A percentile compares a stretch with the other conserved stretches of the same genome.
Conservation (phyloP, 2,797 vertebrate genomes). For the Sebastes matsubarae region DNA sequence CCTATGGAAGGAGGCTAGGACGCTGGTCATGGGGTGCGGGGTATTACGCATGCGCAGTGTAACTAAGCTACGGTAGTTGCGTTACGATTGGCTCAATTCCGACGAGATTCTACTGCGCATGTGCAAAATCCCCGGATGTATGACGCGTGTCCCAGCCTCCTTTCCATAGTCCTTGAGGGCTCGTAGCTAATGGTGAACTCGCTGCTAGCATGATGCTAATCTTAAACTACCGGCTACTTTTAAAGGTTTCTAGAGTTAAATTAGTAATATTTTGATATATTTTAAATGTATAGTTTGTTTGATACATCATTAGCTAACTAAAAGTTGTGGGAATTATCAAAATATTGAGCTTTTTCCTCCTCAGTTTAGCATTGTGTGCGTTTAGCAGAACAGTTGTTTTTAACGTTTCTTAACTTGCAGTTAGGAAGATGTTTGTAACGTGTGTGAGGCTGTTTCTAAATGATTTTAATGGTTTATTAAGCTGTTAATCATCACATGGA, state of each 20-base stretch:
- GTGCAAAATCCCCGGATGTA: too few species aligned
- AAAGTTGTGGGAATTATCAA: not conserved
- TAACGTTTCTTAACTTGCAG: not conserved
- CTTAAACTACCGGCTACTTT: not conserved
- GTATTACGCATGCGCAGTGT: too few species aligned
- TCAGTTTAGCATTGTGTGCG: not conserved
- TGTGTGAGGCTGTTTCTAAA: not conserved
- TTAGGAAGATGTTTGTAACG: not conserved
- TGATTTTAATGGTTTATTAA: not conserved
- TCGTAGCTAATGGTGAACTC: not conserved
- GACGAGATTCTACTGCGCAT: too few species aligned
- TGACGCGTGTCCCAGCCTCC: fast-evolving
- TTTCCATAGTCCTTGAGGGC: not conserved
- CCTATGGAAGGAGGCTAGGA: too few species aligned
- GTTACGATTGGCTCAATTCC: too few species aligned
- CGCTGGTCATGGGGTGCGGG: too few species aligned
- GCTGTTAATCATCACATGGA: too few species aligned
- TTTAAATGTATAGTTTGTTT: fast-evolving
- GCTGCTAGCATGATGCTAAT: constrained; percentile 5
- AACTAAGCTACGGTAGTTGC: too few species aligned
- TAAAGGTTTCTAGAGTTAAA: not conserved
- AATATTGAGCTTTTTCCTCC: not conserved
- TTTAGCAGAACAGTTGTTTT: not conserved
- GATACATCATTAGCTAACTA: not conserved
- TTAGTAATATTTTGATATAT: not conserved